Conservation (phyloP, 2,113 vertebrate species). For the Arizona elegans region DNA sequence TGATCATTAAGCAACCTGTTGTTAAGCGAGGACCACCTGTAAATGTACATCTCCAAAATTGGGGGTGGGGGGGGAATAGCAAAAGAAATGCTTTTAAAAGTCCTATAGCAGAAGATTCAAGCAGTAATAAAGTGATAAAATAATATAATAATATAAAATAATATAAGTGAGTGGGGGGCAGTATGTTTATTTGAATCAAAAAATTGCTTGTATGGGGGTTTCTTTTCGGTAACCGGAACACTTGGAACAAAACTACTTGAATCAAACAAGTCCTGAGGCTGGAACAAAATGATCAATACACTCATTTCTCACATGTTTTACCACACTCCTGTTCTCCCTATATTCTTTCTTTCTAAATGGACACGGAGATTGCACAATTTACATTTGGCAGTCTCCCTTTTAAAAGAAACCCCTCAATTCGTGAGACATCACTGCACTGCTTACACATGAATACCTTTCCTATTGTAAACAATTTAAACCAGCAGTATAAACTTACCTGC, state of each 20-base stretch:
- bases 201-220: background rate
- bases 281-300: too few relatives aligned
- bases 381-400: background rate
- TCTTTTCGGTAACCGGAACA: too few relatives aligned
- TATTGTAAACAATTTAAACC: background rate
- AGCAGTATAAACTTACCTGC: background rate
- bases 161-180: background rate
- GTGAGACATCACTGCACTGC: background rate
- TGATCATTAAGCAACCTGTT: background rate
- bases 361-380: too few relatives aligned
- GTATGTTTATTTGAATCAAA: background rate
- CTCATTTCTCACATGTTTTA: too few relatives aligned
- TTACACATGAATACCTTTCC: background rate
- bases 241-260: background rate
- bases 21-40: background rate
- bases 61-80: background rate
- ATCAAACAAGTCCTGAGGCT: background rate
- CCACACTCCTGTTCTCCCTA: too few relatives aligned
- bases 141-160: too few relatives aligned
- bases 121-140: background rate
- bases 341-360: too few relatives aligned
- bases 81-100: background rate
- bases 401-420: background rate
- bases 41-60: background rate
- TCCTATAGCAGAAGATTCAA: background rate